Evolutionary conservation across 2,113 vertebrate genomes (phyloP).

Genomic region (Esox niger): DNA sequence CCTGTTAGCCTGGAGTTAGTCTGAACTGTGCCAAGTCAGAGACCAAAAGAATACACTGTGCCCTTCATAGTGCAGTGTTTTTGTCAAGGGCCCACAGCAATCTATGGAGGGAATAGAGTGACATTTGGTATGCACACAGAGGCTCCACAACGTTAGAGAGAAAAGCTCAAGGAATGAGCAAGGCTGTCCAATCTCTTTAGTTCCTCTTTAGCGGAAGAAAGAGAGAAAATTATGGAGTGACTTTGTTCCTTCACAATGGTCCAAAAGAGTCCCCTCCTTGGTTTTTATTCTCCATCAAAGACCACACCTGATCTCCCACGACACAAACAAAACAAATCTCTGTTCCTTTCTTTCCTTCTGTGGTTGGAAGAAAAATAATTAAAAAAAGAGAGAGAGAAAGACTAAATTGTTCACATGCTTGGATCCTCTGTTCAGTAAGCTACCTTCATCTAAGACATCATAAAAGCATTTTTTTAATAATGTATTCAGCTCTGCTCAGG

Average conservation of each 20-base stretch:
- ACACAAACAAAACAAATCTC: conserved; percentile 71
- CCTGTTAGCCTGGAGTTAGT: not conserved
- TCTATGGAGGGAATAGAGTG: not conserved
- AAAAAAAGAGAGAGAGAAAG: conserved; percentile 51
- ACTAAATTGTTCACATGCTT: conserved; percentile 72
- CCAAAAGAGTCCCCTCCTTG: conserved; percentile 47
- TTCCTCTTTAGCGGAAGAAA: conserved; percentile 32
- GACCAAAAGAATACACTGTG: conserved; percentile 5
- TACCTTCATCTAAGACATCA: conserved; percentile 63
- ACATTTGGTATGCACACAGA: not conserved
- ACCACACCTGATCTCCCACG: conserved; percentile 47
- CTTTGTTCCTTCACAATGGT: conserved; percentile 54
- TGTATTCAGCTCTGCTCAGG: conserved; percentile 75
- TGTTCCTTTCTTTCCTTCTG: conserved; percentile 63
- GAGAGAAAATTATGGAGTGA: conserved; percentile 33
- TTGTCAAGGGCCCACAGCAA: not conserved
- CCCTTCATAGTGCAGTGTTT: conserved; percentile 2
- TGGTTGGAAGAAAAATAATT: conserved; percentile 67
- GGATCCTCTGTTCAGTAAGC: conserved; percentile 70
- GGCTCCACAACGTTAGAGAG: conserved; percentile 21
- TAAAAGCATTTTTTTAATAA: conserved; percentile 63
- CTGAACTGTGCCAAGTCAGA: not conserved
- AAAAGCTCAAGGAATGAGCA: conserved; percentile 23
- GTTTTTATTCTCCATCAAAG: conserved; percentile 40
- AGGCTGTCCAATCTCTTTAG: conserved; percentile 23